Evolutionary conservation across 35 echinoderm and acorn worm species (phyloP).

Genomic region (Acanthaster planci): DNA sequence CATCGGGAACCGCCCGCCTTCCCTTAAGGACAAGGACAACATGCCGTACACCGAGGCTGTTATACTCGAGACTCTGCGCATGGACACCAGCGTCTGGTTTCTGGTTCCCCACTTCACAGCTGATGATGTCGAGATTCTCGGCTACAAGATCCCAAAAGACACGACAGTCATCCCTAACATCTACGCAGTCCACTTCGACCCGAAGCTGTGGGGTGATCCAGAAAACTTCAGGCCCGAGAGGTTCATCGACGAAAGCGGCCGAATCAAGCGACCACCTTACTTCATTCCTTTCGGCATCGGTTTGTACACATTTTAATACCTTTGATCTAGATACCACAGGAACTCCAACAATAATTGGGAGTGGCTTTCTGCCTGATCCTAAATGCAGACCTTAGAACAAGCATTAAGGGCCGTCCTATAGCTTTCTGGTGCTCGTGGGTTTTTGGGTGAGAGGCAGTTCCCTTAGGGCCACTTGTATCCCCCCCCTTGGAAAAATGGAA

Average conservation of each 20-base stretch:
- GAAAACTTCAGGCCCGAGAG: conserved; percentile 60
- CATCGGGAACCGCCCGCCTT: conserved; percentile 28
- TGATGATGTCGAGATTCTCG: conserved; percentile 7
- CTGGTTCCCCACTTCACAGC: not conserved
- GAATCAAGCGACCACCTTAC: not conserved
- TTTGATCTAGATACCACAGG: no score
- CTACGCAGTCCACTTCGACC: conserved; percentile 51
- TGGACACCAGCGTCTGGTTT: conserved; percentile 1
- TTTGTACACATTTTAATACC: not conserved
- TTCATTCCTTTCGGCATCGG: not conserved
- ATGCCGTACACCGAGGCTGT: conserved; percentile 65
- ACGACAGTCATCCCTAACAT: conserved; percentile 45
- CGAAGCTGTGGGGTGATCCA: conserved; percentile 57
- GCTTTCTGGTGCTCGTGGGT: no score
- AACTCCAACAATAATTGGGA: no score
- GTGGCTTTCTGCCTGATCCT: no score
- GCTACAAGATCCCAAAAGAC: conserved; percentile 10
- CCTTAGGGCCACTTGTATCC: no score
- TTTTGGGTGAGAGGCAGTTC: no score
- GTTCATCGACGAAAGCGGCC: conserved; percentile 13
- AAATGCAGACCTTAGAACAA: no score
- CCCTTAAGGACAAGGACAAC: conserved; percentile 17
- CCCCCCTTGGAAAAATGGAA: no score
- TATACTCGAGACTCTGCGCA: conserved; percentile 32
- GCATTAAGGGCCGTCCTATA: no score